Evolutionary conservation across 2,888 invertebrate species (phyloP).

Genomic region (Eudemis profundana): DNA sequence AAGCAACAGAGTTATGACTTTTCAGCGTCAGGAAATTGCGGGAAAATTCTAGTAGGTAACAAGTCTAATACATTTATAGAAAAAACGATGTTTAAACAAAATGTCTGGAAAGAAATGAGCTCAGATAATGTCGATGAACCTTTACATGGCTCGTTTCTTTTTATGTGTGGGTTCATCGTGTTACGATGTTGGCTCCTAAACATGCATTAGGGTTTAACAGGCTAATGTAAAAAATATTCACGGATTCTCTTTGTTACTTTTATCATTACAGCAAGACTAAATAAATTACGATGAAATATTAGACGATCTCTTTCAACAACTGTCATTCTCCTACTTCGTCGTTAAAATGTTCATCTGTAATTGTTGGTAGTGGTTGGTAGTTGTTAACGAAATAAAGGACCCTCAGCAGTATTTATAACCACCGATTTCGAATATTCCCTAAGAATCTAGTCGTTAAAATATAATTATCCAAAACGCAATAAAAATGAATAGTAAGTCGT

Average conservation of each 20-base stretch:
- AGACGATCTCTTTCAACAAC: background rate
- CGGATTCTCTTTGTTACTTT: background rate
- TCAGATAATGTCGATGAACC: slow-evolving; percentile 26
- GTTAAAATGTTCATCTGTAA: too few relatives aligned
- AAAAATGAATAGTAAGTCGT: too few relatives aligned
- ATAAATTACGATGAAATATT: background rate
- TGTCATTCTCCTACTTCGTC: background rate
- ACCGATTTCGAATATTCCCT: too few relatives aligned
- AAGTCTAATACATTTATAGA: background rate
- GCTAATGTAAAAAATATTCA: slow-evolving; percentile 12
- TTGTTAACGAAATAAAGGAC: too few relatives aligned
- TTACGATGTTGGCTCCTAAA: slow-evolving; percentile 20
- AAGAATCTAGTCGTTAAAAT: too few relatives aligned
- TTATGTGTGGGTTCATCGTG: slow-evolving; percentile 21
- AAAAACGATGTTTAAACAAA: slow-evolving; percentile 5
- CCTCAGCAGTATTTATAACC: too few relatives aligned
- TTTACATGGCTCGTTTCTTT: slow-evolving; percentile 13
- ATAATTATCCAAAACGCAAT: too few relatives aligned
- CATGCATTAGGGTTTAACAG: slow-evolving; percentile 21
- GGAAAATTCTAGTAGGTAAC: too few relatives aligned
- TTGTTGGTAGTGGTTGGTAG: too few relatives aligned
- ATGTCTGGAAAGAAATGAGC: slow-evolving; percentile 21
- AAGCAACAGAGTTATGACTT: too few relatives aligned
- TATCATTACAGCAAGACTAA: slow-evolving; percentile 1
- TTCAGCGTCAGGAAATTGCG: too few relatives aligned